A percentile compares a stretch with the other conserved stretches of the same genome.
Conservation (phyloP, 2,888 invertebrate species). For the Papilio gigon region DNA sequence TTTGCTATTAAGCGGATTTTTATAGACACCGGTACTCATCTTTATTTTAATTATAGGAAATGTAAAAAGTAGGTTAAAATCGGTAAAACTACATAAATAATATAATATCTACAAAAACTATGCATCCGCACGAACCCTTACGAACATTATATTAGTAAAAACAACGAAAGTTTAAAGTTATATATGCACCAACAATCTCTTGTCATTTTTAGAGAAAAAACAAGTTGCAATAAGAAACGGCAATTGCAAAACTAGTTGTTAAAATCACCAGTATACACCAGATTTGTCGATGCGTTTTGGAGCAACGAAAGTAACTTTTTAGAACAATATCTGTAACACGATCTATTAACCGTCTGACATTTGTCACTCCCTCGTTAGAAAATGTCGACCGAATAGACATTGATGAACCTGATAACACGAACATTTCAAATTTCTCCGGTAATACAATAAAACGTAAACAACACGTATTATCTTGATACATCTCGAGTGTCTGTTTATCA, state of each 20-base stretch:
- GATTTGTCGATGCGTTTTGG: slow-evolving; percentile 1
- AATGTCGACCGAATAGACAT: slow-evolving; percentile 24
- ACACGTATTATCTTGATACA: slow-evolving; percentile 30
- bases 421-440: slow-evolving; percentile 35
- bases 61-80: too few species aligned
- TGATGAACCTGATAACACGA: slow-evolving; percentile 33
- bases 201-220: background rate
- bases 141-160: too few species aligned
- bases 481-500: slow-evolving; percentile 38
- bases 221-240: background rate
- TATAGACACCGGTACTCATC: too few species aligned
- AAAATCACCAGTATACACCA: background rate
- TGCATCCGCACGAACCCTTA: too few species aligned
- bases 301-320: slow-evolving; percentile 19
- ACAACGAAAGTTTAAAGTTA: too few species aligned
- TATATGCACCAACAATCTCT: background rate
- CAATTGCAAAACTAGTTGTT: background rate
- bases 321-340: slow-evolving; percentile 12
- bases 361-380: slow-evolving; percentile 15
- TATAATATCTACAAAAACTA: too few species aligned
- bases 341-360: slow-evolving; percentile 21
- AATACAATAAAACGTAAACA: slow-evolving; percentile 35
- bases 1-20: too few species aligned
- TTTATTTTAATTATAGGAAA: too few species aligned
- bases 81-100: too few species aligned